phyloP scores from a whole-genome alignment of 2,797 vertebrate species.

The Phrynocephalus forsythii region DNA sequence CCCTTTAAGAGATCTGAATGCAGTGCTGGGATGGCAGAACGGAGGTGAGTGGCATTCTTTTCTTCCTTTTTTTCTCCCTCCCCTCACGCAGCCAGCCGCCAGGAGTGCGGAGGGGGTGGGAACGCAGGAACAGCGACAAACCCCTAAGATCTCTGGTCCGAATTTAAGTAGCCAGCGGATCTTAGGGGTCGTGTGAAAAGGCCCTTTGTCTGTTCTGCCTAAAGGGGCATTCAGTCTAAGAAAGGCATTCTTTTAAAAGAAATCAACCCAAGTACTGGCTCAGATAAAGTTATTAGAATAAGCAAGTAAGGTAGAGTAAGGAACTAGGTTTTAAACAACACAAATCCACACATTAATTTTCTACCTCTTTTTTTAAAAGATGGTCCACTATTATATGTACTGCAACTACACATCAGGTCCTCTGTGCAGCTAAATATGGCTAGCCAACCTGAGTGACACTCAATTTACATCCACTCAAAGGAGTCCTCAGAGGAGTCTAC shows the following conservation, averaged over 20 bases:
- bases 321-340: not conserved
- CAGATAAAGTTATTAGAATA: not conserved
- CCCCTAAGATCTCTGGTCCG: no score
- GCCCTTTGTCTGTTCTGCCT: not conserved
- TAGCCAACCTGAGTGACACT: not conserved
- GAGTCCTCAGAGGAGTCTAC: no score
- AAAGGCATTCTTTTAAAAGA: not conserved
- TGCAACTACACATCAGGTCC: not conserved
- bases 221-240: constrained; percentile 3
- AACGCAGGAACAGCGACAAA: no score
- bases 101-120: no score
- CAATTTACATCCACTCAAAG: no score
- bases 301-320: not conserved
- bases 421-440: not conserved
- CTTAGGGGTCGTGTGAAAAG: no score
- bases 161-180: no score
- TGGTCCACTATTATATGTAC: not conserved
- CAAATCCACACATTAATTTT: not conserved
- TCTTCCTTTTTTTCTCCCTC: no score
- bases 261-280: not conserved
- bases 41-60: no score
- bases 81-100: no score
- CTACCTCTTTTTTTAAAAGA: not conserved
- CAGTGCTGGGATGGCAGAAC: no score
- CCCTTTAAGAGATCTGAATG: no score